phyloP scores from a whole-genome alignment of 1,140 invertebrate genomes.

The Drosophila pallidifrons region DNA sequence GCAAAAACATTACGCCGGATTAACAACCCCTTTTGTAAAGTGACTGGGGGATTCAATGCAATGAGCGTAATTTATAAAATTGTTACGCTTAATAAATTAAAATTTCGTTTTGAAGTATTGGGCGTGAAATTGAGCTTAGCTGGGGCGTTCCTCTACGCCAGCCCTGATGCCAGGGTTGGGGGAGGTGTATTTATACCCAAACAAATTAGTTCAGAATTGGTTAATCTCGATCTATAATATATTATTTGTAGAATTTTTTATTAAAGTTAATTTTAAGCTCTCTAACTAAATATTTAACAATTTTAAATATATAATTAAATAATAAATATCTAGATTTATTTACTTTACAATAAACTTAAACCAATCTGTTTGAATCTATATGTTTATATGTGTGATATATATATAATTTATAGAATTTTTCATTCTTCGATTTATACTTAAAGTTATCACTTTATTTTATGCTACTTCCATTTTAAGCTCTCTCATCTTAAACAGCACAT shows the following conservation, averaged over 20 bases:
- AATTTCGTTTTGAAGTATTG: constrained; percentile 83
- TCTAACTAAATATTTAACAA: neutral
- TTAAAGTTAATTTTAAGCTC: neutral
- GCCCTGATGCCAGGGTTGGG: neutral
- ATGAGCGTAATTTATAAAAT: constrained; percentile 84
- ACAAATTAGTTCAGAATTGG: constrained; percentile 43
- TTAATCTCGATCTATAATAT: neutral
- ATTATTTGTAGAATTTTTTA: no score
- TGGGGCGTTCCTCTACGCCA: constrained; percentile 8
- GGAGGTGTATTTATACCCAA: constrained; percentile 25
- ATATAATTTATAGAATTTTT: neutral
- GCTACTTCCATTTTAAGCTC: no score
- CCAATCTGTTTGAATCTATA: no score
- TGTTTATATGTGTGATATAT: no score
- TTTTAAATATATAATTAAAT: no score
- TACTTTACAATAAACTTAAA: neutral
- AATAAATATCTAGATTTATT: constrained; percentile 2
- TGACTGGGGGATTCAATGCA: constrained; percentile 51
- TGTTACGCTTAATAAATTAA: constrained; percentile 85
- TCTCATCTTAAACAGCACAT: no score
- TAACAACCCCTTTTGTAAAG: constrained; percentile 71
- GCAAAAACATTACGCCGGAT: constrained; percentile 66
- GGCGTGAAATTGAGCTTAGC: constrained; percentile 84
- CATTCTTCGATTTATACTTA: no score
- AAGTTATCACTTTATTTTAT: no score